phyloP scores from a whole-genome alignment of 2,113 vertebrate genomes.

The Argyrosomus japonicus region DNA sequence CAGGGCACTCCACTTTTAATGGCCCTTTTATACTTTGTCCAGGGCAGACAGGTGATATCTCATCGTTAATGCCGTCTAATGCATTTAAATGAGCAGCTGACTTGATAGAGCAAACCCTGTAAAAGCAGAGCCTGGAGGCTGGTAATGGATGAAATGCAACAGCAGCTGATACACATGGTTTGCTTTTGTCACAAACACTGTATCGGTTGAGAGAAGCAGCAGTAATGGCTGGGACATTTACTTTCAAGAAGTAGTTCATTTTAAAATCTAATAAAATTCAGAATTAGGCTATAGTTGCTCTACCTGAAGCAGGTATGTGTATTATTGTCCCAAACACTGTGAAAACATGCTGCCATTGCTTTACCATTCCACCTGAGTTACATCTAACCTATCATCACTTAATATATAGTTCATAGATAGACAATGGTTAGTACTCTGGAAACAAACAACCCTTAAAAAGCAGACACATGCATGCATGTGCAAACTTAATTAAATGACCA shows the following conservation, averaged over 20 bases:
- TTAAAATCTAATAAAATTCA: background rate
- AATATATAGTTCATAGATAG: too few relatives aligned
- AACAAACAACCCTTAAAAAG: background rate
- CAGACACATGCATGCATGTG: background rate
- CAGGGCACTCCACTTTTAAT: conserved; percentile 49
- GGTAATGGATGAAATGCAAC: conserved; percentile 57
- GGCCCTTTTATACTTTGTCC: conserved; percentile 56
- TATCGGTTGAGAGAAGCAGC: background rate
- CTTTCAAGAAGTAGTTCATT: background rate
- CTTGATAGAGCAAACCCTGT: conserved; percentile 45
- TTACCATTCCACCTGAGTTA: background rate
- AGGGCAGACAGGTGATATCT: conserved; percentile 63
- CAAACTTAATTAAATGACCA: background rate
- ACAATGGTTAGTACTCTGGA: background rate
- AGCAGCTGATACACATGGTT: conserved; percentile 22
- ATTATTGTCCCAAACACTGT: background rate
- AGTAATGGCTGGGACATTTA: background rate
- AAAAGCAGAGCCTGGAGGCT: conserved; percentile 43
- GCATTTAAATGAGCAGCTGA: conserved; percentile 66
- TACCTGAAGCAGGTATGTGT: background rate
- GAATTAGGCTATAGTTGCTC: background rate
- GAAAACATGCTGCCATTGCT: too few relatives aligned
- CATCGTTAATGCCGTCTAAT: conserved; percentile 69
- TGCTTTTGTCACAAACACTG: conserved; percentile 31
- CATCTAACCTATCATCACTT: background rate